Conservation (phyloP, 2,888 invertebrate species). For the Drosophila barbarae region DNA sequence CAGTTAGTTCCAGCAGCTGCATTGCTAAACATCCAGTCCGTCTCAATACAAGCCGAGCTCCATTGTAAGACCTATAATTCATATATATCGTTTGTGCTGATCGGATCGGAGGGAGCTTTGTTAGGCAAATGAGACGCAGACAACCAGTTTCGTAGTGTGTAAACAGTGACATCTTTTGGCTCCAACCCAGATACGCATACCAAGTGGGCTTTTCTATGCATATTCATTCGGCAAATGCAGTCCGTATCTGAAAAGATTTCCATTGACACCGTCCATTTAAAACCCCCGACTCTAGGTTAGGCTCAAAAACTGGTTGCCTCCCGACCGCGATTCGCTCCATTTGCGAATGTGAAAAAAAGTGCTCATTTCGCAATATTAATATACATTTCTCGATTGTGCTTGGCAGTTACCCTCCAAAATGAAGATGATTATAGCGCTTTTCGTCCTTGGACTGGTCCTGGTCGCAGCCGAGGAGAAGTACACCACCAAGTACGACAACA, state of each 20-base stretch:
- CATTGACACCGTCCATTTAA: slow-evolving; percentile 19
- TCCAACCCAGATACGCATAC: slow-evolving; percentile 24
- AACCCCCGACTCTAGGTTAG: slow-evolving; percentile 11
- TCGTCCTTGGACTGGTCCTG: slow-evolving; percentile 75
- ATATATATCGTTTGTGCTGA: slow-evolving; percentile 10
- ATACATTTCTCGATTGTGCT: background rate
- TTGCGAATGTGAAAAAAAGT: slow-evolving; percentile 13
- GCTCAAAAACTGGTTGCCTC: slow-evolving; percentile 25
- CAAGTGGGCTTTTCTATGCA: slow-evolving; percentile 25
- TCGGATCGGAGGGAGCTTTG: slow-evolving; percentile 11
- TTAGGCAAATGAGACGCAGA: slow-evolving; percentile 15
- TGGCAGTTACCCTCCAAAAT: slow-evolving; percentile 46
- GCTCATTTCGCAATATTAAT: slow-evolving; percentile 11
- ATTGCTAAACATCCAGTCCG: slow-evolving; percentile 54
- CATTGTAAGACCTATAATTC: slow-evolving; percentile 44
- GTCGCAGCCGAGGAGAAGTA: slow-evolving; percentile 81
- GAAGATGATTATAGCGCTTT: slow-evolving; percentile 52
- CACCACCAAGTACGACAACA: slow-evolving; percentile 85
- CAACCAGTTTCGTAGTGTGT: slow-evolving; percentile 34
- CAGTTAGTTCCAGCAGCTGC: slow-evolving; percentile 63
- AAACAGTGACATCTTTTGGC: slow-evolving; percentile 33
- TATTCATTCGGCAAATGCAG: slow-evolving; percentile 32
- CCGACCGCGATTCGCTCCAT: slow-evolving; percentile 10
- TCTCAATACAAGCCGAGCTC: slow-evolving; percentile 32
- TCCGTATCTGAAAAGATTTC: slow-evolving; percentile 23